phyloP scores from a whole-genome alignment of 2,113 vertebrate species.

The Pantherophis guttatus region DNA sequence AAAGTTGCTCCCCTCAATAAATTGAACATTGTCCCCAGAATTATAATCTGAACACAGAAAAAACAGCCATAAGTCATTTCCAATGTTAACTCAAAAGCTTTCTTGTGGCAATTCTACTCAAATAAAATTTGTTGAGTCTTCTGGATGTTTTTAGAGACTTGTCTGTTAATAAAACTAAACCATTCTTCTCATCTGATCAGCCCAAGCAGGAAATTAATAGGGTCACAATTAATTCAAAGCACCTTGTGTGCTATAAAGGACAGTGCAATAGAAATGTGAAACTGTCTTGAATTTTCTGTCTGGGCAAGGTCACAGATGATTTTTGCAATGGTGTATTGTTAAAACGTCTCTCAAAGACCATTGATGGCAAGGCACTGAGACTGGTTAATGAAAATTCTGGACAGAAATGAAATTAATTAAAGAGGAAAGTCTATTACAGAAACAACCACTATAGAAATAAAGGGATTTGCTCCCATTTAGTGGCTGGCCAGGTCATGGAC shows the following conservation, averaged over 20 bases:
- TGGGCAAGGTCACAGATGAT: background rate
- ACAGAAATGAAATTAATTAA: background rate
- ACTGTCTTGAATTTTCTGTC: background rate
- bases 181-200: background rate
- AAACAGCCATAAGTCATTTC: background rate
- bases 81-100: background rate
- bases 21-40: background rate
- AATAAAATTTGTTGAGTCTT: background rate
- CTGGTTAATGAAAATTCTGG: background rate
- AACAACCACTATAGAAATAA: background rate
- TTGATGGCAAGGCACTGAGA: background rate
- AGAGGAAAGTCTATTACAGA: background rate
- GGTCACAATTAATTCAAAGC: background rate
- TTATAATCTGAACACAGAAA: background rate
- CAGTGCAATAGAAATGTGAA: background rate
- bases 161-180: background rate
- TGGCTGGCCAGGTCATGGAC: background rate
- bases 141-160: background rate
- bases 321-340: background rate
- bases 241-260: background rate
- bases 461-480: background rate
- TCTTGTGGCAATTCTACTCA: background rate
- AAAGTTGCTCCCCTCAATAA: slow-evolving; percentile 17
- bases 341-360: background rate
- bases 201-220: background rate